Base-by-base conservation (phyloP, 2,113 vertebrate genomes). In the Ochotona princeps region DNA sequence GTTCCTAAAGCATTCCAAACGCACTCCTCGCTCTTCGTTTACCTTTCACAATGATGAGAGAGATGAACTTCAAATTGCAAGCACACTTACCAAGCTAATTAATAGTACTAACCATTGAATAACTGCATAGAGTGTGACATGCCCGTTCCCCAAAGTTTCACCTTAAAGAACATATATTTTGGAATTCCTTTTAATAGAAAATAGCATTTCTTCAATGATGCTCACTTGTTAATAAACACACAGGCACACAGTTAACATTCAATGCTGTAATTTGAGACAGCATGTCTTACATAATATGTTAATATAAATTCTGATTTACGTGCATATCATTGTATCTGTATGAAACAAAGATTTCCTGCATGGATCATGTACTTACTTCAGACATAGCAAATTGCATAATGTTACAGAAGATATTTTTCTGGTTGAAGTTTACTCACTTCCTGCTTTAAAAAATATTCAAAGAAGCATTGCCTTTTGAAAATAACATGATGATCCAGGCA, bases 101-200 rank as follows among this genome's bases (percentile, higher is more conserved):
- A 25, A 1, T 49, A 21, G 83, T 13, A 2, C 0, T 44, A 20
- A 2, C 20, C 67, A n/a, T 44, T 8, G 7, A 78, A 32, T n/a
- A 14, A 32, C 23, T 61, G 17, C 3, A 32, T 8, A 15, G 30
- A 86, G 18, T 54, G 7, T 47, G 63, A 70, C 32, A 4, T 35
- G 1, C 9, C 44, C 28, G 26, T 12, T 44, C 14, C 7, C 6
- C 1, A 1, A 2, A 26, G 0, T 1, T 49, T 26, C 69, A 6
- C 26, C 87, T 32, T 20, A 35, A 76, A 70, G 32, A 60, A 35
- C 0, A 83, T 10, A 44, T 10, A 69, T 11, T 5, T 83, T 67
- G 47, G 2, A 73, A 28, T 0, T 47, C 9, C 3, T 18, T 69
- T 70, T 80, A 4, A 63, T 26, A 61, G 4, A 72, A 38, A 67